A percentile compares a stretch with the other conserved stretches of the same genome.
These are phyloP conservation scores for Zaprionus taronus DNA, from an alignment of 1,140 invertebrate species.

Conservation along the genomic window DNA sequence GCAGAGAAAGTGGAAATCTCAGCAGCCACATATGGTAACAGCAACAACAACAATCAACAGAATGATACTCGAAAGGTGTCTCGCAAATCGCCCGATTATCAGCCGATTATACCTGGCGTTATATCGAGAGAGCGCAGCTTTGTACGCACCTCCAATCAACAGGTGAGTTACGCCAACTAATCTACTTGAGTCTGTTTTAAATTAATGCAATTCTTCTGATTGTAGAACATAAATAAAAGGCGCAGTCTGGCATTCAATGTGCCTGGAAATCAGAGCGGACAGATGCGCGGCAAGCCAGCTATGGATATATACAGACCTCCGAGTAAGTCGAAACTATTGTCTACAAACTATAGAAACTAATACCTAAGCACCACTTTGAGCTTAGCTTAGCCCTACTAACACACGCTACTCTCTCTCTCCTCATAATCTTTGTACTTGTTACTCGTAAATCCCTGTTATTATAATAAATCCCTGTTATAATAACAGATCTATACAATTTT, in stretches of 20 bases:
- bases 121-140: conserved; percentile 87
- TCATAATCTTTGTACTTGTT: background rate
- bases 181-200: conserved; percentile 5
- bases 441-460: background rate
- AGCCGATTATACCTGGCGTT: conserved; percentile 83
- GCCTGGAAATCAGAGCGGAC: conserved; percentile 72
- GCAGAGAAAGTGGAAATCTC: conserved; percentile 78
- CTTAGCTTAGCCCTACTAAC: background rate
- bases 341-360: background rate
- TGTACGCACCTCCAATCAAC: conserved; percentile 86
- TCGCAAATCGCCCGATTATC: conserved; percentile 80
- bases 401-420: background rate
- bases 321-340: conserved; percentile 86
- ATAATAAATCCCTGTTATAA: background rate
- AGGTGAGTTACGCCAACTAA: conserved; percentile 57
- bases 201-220: conserved; percentile 12
- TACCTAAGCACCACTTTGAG: background rate
- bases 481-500: background rate
- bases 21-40: conserved; percentile 47
- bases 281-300: conserved; percentile 89
- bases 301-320: conserved; percentile 95
- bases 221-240: conserved; percentile 80
- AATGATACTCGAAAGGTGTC: conserved; percentile 70
- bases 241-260: conserved; percentile 83
- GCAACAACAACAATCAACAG: conserved; percentile 61